phyloP scores from a whole-genome alignment of 2,113 vertebrate genomes.

The Lonchura striata region DNA sequence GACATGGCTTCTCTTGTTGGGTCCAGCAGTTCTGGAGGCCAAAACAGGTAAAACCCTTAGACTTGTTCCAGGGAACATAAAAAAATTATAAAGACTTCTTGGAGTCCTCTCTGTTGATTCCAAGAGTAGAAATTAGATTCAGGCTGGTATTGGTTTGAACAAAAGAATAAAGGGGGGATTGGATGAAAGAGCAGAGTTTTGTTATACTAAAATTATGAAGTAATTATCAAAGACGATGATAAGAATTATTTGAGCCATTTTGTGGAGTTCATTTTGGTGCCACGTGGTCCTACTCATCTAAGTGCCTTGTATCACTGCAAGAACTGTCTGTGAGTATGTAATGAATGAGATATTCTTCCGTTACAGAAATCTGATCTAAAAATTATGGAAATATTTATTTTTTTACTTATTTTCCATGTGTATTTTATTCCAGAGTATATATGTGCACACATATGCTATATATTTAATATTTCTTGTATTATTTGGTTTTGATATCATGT shows the following conservation, averaged over 20 bases:
- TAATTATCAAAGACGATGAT: background rate
- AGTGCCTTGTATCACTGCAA: background rate
- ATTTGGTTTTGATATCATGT: background rate
- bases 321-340: background rate
- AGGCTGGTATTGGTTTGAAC: background rate
- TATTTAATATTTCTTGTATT: background rate
- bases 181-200: background rate
- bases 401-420: background rate
- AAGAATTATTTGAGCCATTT: background rate
- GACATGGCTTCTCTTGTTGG: background rate
- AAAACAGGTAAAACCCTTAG: conserved; percentile 36
- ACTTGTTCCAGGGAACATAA: background rate
- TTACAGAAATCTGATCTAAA: background rate
- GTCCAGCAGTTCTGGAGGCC: background rate
- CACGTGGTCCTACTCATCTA: background rate
- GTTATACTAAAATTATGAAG: background rate
- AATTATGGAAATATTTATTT: background rate
- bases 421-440: background rate
- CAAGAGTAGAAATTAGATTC: background rate
- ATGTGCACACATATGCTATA: rapidly evolving
- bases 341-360: background rate
- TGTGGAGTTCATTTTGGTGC: background rate
- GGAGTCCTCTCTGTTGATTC: background rate
- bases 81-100: background rate
- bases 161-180: background rate